Evolutionary conservation across 2,797 vertebrate genomes (phyloP), one percentile per base, ranked within the genome.

Genomic region (Alauda arvensis): DNA sequence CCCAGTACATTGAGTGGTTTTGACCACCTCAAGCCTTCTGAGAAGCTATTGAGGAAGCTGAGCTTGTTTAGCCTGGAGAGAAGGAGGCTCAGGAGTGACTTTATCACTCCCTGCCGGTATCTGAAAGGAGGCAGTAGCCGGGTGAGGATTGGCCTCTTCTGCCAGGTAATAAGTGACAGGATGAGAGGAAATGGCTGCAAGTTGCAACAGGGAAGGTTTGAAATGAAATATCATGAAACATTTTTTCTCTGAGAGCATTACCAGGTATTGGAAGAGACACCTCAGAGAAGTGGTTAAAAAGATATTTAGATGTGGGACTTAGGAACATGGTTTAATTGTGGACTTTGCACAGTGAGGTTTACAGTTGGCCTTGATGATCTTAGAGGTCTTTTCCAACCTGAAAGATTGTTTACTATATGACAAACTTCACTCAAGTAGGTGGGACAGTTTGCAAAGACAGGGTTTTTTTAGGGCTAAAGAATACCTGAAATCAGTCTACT

Each of bases 291-390:
- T 18, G 21, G 7, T 52, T 53, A 75, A 18, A 63, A 62, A 79
- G 8, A 48, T 7, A 6, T 37, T 56, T 63, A 62, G 8, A 42
- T 57, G 24, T 53, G 14, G 8, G 4, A 25, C 10, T n/a, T 48
- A 29, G 7, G 10, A 24, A 59, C 4, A 7, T 9, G 14, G 12
- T 53, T 63, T 29, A 53, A 19, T 46, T 0, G 0, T 25, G 26
- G 34, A 29, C 12, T 60, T 71, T 0, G 1, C 13, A 26, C 2
- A 4, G 3, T 29, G 65, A 37, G 10, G 4, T 72, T 51, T 40
- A 45, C 15, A 8, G 10, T 10, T 75, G 28, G 18, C 26, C 23
- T 42, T 25, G 28, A 33, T 52, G 24, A 28, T 18, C 23, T 48
- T 19, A 42, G 31, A 72, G 13, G 8, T 53, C 13, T 79, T 67